Base-by-base conservation (phyloP, 1,140 invertebrate genomes). In the Anastatus disparis region DNA sequence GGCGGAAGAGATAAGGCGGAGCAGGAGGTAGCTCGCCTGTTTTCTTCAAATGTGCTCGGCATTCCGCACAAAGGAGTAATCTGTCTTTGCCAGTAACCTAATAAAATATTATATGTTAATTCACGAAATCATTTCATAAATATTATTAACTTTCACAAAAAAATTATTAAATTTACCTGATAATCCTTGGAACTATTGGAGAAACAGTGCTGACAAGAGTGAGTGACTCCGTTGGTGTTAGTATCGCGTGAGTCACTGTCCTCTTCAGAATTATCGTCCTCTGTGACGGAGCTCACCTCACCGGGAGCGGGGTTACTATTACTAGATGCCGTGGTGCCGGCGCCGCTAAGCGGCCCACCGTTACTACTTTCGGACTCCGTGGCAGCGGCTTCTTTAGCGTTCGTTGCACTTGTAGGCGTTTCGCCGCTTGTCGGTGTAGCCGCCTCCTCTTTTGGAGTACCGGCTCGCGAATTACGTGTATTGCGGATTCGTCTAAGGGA, bases 241-340 rank as follows among this genome's bases (percentile, higher is more conserved):
- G 87, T 89, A 75, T 94, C 92, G 73, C 93, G 88, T 66, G 94
- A 95, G 86, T 96, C 96, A 82, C 93, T 97, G 85, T 96, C 96
- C 84, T 96, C 96, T 81, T 96, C 95, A 70, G 94, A 97, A 82
- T 92, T 92, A 78, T 98, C 97, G 87, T 96, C 95, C 85, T 97
- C 96, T 77, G 94, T 97, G 59, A 95, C 94, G 59, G 95, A 97
- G 87, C 95, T 97, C 76, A 93, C 92, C 82, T 93, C 92, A 13
- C 90, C 85, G 26, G 81, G 89, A 20, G 81, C 89, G 2, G 86
- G 85, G 71, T 82, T 84, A 58, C 48, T 75, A 38, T 81, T 84
- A 50, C 75, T 81, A 13, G 80, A 81, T 42, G 76, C 77, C 35
- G 76, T 74, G 20, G 78, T 79, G 58, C 81, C 81, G 42, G 81